Evolutionary conservation across 2,113 vertebrate species (phyloP), one percentile per base, ranked within the genome.

Genomic region (Pelecanus crispus): DNA sequence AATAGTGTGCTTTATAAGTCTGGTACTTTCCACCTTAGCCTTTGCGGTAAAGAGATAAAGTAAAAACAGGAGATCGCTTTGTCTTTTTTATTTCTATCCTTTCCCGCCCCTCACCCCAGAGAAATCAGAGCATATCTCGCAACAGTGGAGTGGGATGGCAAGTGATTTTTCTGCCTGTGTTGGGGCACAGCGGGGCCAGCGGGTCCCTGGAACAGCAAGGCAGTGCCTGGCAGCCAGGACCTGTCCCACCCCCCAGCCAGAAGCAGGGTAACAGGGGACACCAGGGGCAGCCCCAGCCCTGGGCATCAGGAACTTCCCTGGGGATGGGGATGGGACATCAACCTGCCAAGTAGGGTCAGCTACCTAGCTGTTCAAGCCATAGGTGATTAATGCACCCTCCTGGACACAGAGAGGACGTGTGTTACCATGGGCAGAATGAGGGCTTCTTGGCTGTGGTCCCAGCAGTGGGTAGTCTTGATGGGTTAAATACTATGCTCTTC

Each of bases 131-230:
- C 1, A 0, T 63, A 13, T 77, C 40, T 75, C 8, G 6, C 17
- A 83, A 26, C 18, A 52, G 19, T 31, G 25, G 44, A 31, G 40
- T 6, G 17, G n/a, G 6, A n/a, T 61, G 53, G 25, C 31, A 80
- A 24, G 24, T 21, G 56, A 49, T 67, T 88, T 81, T 31, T 44
- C 10, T 65, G 29, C 29, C 7, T 66, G 14, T 31, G 22, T 17
- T 0, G 1, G 20, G 49, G 26, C 2, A 1, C 40, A 42, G 74
- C 1, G 1, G 47, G 36, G 22, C 32, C 1, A 0, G 16, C 38
- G 9, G 8, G 2, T 36, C 22, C 8, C 45, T 65, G 47, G 14
- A 61, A 42, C 32, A 74, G 17, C 50, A 62, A 66, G 34, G 19
- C 22, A 36, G 21, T 11, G 13, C 44, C 81, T 38, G 28, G 62